Conservation (phyloP, 2,797 vertebrate genomes). For the Sparus aurata region DNA sequence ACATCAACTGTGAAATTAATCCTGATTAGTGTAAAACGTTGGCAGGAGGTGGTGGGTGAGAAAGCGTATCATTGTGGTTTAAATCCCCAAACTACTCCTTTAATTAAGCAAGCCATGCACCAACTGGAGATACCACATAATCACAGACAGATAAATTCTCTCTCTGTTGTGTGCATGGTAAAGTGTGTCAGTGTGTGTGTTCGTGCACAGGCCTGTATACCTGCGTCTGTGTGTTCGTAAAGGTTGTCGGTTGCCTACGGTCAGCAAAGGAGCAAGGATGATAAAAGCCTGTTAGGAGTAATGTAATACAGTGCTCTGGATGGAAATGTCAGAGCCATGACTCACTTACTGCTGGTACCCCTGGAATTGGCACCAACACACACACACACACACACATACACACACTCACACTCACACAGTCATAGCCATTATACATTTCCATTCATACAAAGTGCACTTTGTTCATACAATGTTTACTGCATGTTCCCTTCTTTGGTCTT, state of each 20-base stretch:
- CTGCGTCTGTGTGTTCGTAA: slow-evolving; percentile 45
- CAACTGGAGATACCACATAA: not conserved
- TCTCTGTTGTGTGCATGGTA: slow-evolving; percentile 9
- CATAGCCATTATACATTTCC: slow-evolving; percentile 50
- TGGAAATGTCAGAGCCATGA: slow-evolving; percentile 82
- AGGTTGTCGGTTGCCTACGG: slow-evolving; percentile 70
- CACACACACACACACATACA: slow-evolving; percentile 50
- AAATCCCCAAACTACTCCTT: not conserved
- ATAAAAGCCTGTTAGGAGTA: slow-evolving; percentile 73
- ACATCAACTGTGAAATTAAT: not conserved
- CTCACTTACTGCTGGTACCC: slow-evolving; percentile 68
- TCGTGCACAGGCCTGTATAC: not conserved
- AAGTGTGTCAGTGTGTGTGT: slow-evolving; percentile 2
- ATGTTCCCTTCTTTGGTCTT: slow-evolving; percentile 72
- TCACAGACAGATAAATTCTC: slow-evolving; percentile 2
- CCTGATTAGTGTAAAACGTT: not conserved
- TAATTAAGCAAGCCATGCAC: not conserved
- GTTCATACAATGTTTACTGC: slow-evolving; percentile 68
- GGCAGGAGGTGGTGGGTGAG: not conserved
- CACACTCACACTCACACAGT: slow-evolving; percentile 46
- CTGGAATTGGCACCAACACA: slow-evolving; percentile 47
- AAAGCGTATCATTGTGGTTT: not conserved
- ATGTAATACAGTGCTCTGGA: slow-evolving; percentile 66
- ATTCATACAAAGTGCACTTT: slow-evolving; percentile 66
- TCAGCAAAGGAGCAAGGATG: slow-evolving; percentile 66